A percentile compares a stretch with the other conserved stretches of the same genome.
Conservation (phyloP, 2,797 vertebrate genomes). For the Hybognathus amarus region DNA sequence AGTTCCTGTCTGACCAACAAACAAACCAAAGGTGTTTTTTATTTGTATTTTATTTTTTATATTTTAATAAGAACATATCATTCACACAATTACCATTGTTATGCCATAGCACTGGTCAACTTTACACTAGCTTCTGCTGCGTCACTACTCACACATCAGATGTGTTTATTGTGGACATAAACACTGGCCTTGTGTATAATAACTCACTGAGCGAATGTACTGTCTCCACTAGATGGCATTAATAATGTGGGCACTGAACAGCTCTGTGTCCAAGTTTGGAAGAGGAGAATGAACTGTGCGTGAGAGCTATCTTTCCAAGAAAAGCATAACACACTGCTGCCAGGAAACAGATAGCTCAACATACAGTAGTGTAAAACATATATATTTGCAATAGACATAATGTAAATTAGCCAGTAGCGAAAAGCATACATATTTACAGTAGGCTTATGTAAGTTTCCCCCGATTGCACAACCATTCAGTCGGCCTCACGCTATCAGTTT, state of each 20-base stretch:
- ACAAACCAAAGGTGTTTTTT: too few species aligned
- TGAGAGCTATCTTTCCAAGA: background rate
- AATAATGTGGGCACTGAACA: background rate
- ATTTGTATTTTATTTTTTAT: too few species aligned
- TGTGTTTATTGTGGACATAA: background rate
- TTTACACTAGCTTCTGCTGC: background rate
- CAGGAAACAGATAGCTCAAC: background rate
- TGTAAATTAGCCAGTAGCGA: background rate
- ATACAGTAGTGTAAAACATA: background rate
- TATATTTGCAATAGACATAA: background rate
- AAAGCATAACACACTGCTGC: background rate
- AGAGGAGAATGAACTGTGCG: constrained; percentile 4
- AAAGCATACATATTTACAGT: background rate
- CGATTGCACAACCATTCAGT: background rate
- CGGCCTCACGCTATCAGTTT: background rate
- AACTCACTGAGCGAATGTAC: background rate
- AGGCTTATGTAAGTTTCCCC: background rate
- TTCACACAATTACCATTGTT: too few species aligned
- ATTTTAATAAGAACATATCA: too few species aligned
- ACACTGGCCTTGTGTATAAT: background rate
- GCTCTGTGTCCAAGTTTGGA: background rate
- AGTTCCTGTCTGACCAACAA: too few species aligned
- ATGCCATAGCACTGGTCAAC: background rate
- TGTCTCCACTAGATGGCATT: constrained; percentile 22
- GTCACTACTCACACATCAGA: background rate